These are phyloP conservation scores for Molossus alvarezi DNA, from an alignment of 2,797 vertebrate genomes.

Conservation along the genomic window DNA sequence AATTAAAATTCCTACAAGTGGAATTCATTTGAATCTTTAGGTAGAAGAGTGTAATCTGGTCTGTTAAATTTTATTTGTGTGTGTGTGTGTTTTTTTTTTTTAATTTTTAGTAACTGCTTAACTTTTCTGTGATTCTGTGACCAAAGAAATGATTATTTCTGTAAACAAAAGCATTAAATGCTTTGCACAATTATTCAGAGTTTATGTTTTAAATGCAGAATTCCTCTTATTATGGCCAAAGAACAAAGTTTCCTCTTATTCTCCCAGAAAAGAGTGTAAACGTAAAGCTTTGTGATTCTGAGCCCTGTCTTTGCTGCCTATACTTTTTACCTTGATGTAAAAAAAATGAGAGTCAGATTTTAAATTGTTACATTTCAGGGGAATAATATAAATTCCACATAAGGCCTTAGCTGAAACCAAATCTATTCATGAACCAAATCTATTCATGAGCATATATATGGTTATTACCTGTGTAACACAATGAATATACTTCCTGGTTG, in stretches of 20 bases:
- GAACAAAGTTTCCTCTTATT: not conserved
- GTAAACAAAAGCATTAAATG: not conserved
- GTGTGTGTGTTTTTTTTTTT: not conserved
- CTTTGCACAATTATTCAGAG: not conserved
- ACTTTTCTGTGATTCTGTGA: not conserved
- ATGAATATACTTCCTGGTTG: conserved; percentile 3
- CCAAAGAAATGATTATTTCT: conserved; percentile 8
- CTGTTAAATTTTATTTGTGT: not conserved
- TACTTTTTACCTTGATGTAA: not conserved
- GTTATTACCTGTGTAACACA: not conserved
- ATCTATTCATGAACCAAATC: not conserved
- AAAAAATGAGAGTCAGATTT: not conserved
- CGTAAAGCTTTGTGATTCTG: not conserved
- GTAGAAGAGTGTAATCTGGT: not conserved
- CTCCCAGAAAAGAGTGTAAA: not conserved
- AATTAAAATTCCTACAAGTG: not conserved
- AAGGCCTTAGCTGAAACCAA: not conserved
- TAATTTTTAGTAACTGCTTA: not conserved
- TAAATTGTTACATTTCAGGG: conserved; percentile 39
- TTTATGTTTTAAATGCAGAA: not conserved
- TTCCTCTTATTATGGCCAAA: not conserved
- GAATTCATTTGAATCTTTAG: not conserved
- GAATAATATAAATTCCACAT: not conserved
- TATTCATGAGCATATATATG: not conserved
- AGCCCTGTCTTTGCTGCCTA: not conserved